phyloP scores from a whole-genome alignment of 2,888 invertebrate species.

The Mythimna impura region DNA sequence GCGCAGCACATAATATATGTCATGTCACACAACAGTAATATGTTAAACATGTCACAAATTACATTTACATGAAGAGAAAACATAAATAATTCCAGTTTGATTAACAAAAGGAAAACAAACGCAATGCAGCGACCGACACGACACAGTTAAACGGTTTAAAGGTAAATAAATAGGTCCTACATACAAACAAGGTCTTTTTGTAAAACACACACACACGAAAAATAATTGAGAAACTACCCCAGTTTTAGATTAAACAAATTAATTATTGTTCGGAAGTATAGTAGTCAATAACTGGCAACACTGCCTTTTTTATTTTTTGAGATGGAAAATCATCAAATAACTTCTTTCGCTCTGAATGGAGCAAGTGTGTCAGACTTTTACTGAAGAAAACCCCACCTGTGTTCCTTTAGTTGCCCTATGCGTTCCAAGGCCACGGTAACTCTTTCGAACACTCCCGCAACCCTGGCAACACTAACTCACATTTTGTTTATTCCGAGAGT shows the following conservation, averaged over 20 bases:
- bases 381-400: background rate
- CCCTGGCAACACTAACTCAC: background rate
- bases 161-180: background rate
- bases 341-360: no score
- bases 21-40: slow-evolving; percentile 47
- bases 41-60: slow-evolving; percentile 54
- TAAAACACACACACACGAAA: no score
- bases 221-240: background rate
- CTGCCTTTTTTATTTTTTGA: no score
- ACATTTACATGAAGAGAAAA: slow-evolving; percentile 54
- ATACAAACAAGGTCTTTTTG: background rate
- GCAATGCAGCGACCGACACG: slow-evolving; percentile 49
- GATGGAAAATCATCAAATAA: no score
- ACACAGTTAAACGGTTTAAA: slow-evolving; percentile 7
- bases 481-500: background rate
- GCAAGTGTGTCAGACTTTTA: no score
- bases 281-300: background rate
- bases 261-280: background rate
- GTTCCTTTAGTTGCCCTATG: no score
- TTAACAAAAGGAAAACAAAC: slow-evolving; percentile 63
- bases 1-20: slow-evolving; percentile 32
- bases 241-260: background rate
- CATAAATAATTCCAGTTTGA: slow-evolving; percentile 62
- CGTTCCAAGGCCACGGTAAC: no score
- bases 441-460: no score